phyloP scores from a whole-genome alignment of 2,113 vertebrate species.

The Sitta europaea region DNA sequence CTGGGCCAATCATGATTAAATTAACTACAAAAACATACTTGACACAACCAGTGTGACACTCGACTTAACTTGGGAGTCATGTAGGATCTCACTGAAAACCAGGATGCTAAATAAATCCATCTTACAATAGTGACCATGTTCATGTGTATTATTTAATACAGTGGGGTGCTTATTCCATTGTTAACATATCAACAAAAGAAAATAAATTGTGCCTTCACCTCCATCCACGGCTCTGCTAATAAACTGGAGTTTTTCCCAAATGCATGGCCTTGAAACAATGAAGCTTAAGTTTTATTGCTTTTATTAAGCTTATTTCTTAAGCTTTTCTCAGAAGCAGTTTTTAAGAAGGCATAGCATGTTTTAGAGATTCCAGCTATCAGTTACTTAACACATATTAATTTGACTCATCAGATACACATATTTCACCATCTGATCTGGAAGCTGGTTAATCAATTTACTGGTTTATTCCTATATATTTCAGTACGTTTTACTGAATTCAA shows the following conservation, averaged over 20 bases:
- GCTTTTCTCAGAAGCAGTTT: neutral
- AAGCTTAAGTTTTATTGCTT: too few relatives aligned
- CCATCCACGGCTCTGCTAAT: neutral
- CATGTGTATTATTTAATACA: neutral
- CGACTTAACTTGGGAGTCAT: neutral
- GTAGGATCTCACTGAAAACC: neutral
- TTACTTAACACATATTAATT: constrained; percentile 31
- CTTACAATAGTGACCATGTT: neutral
- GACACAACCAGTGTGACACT: neutral
- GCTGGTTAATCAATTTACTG: constrained; percentile 14
- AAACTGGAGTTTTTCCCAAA: neutral
- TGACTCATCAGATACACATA: neutral
- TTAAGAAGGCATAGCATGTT: neutral
- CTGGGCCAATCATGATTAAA: constrained; percentile 14
- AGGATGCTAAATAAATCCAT: neutral
- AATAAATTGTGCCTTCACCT: neutral
- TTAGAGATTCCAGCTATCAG: neutral
- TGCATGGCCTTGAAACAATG: neutral
- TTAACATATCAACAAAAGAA: neutral
- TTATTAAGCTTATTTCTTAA: too few relatives aligned
- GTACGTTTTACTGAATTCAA: neutral
- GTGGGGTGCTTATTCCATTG: neutral
- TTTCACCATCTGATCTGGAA: constrained; percentile 19
- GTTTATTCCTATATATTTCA: neutral
- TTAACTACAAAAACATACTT: constrained; percentile 18